Evolutionary conservation across 37 sponge, comb jelly and placozoan species (phyloP).

Genomic region (Eunapius fragilis): DNA sequence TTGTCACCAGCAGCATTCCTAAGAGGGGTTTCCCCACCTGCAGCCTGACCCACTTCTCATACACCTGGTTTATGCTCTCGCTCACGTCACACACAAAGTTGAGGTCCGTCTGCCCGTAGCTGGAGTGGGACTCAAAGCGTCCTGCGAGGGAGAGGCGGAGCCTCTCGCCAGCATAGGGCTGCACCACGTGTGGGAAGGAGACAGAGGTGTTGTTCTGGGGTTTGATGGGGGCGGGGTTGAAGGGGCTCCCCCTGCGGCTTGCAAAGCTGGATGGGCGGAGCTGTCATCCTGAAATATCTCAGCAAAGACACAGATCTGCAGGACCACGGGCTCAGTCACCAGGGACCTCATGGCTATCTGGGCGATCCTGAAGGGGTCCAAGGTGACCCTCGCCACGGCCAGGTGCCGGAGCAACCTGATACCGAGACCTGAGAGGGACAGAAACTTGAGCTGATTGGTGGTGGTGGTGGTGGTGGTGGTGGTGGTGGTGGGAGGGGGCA

Average conservation of each 20-base stretch:
- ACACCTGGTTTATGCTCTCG: not conserved
- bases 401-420: slow-evolving; percentile 36
- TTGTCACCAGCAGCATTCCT: slow-evolving; percentile 33
- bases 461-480: too few species aligned
- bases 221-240: not conserved
- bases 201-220: slow-evolving; percentile 26
- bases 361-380: slow-evolving; percentile 35
- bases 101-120: slow-evolving; percentile 24
- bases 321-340: slow-evolving; percentile 20
- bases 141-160: slow-evolving; percentile 32
- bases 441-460: not conserved
- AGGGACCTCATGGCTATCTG: slow-evolving; percentile 41
- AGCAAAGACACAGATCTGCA: slow-evolving; percentile 20
- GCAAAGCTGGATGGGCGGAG: slow-evolving; percentile 33
- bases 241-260: slow-evolving; percentile 20
- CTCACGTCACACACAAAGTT: slow-evolving; percentile 17
- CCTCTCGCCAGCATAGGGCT: slow-evolving; percentile 43
- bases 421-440: not conserved
- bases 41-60: slow-evolving; percentile 38
- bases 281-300: slow-evolving; percentile 9
- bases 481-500: not conserved
- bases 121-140: slow-evolving; percentile 29
- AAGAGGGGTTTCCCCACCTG: not conserved
- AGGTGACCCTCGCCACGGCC: slow-evolving; percentile 19
- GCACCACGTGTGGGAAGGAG: slow-evolving; percentile 44